Conservation (phyloP, 2,797 vertebrate species). For the Epinephelus malabaricus region DNA sequence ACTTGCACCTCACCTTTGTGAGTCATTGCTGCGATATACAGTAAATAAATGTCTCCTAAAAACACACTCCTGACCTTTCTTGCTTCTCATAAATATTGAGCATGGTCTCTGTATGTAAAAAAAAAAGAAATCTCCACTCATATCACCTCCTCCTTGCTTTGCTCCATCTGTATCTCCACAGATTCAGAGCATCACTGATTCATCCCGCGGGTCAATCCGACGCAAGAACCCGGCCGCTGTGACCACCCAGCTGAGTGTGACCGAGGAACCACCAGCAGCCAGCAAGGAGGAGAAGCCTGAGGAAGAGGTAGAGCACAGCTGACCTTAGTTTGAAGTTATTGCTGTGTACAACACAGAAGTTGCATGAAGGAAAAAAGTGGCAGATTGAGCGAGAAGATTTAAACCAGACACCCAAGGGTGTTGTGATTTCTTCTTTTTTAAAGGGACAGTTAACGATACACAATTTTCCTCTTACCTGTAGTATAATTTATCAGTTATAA, state of each 20-base stretch:
- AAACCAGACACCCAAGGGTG: background rate
- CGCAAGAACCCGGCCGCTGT: slow-evolving; percentile 95
- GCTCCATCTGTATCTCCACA: slow-evolving; percentile 62
- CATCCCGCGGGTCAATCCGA: slow-evolving; percentile 96
- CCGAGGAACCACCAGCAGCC: slow-evolving; percentile 91
- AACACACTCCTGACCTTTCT: background rate
- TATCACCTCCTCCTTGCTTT: background rate
- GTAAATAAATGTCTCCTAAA: slow-evolving; percentile 10
- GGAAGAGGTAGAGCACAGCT: slow-evolving; percentile 87
- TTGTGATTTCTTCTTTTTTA: background rate
- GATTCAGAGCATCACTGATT: slow-evolving; percentile 99
- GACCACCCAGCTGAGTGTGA: slow-evolving; percentile 92
- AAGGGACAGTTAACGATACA: no score
- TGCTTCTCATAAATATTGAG: background rate
- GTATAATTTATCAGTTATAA: no score
- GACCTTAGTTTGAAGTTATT: slow-evolving; percentile 13
- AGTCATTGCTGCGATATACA: background rate
- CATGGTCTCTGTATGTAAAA: no score
- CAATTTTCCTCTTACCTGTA: no score
- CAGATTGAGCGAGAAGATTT: background rate
- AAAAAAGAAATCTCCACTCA: background rate
- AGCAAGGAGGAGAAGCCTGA: slow-evolving; percentile 95
- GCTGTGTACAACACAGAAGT: background rate
- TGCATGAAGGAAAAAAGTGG: background rate
- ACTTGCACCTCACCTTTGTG: background rate